These are phyloP conservation scores for Trachelipus rathkii DNA, from an alignment of 1,140 invertebrate genomes.

Conservation along the genomic window DNA sequence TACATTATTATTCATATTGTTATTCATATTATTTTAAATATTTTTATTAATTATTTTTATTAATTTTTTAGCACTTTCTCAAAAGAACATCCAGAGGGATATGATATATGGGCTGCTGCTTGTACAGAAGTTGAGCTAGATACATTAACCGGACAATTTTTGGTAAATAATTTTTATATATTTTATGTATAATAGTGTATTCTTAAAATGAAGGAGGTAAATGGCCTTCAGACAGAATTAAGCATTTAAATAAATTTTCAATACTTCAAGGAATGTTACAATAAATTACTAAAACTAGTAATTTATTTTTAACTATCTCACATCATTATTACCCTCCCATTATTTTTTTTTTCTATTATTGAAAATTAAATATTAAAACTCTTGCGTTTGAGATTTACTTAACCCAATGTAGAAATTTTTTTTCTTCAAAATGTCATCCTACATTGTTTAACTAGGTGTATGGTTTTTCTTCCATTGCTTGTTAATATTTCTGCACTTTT, in stretches of 20 bases:
- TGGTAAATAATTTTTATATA: slow-evolving; percentile 20
- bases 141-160: slow-evolving; percentile 64
- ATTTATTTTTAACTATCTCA: too few species aligned
- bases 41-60: neutral
- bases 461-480: neutral
- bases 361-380: slow-evolving; percentile 48
- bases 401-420: slow-evolving; percentile 48
- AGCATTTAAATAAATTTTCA: too few species aligned
- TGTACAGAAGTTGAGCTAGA: slow-evolving; percentile 69
- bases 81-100: slow-evolving; percentile 48
- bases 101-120: slow-evolving; percentile 61
- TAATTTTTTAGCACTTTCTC: slow-evolving; percentile 19
- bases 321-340: too few species aligned
- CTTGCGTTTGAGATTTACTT: slow-evolving; percentile 49
- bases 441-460: neutral
- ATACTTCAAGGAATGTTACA: slow-evolving; percentile 1
- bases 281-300: too few species aligned
- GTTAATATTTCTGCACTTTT: neutral
- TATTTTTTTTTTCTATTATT: too few species aligned
- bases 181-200: too few species aligned
- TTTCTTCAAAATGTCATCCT: neutral
- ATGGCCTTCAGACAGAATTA: neutral
- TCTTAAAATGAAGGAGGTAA: neutral
- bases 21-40: neutral
- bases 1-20: too few species aligned